Evolutionary conservation across 2,797 vertebrate genomes (phyloP), one percentile per base, ranked within the genome.

Genomic region (Craterocephalus amniculus): DNA sequence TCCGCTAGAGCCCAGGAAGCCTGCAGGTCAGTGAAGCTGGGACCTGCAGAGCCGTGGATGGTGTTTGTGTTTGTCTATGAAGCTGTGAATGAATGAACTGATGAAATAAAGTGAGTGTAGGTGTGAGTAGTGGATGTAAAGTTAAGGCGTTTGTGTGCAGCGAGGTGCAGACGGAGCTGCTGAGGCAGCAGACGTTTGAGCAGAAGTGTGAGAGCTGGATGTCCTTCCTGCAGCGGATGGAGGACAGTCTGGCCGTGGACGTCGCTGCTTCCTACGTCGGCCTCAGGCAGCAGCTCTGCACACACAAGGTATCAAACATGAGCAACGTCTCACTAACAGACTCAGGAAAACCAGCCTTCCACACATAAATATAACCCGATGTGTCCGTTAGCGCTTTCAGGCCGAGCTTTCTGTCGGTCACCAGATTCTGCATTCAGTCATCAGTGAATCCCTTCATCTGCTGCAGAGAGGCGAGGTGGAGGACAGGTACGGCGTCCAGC

Each of bases 141-240:
- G 29, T 31, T 31, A 4, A 31, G 1, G 29, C 6, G 2, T 58
- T 27, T 31, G 26, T 31, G n/a, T 34, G 40, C 67, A 98, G 97
- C 71, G 91, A 95, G 78, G 87, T 95, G 70, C 96, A 96, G 84
- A 90, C 85, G 2, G 76, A 79, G 36, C 76, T 84, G 32, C 74
- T 95, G 24, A 92, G 91, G 79, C 89, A 82, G 63, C 93, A 95
- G 79, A 94, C 75, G 56, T 98, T 98, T 66, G 88, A 96, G 89
- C 87, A 91, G 80, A 95, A 94, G 84, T 98, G 95, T 86, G 94
- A 96, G 82, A 94, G 91, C 71, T 98, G 96, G 96, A 93, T 94
- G 83, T 88, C 73, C 0, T 96, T 96, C 81, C 90, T 97, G 60
- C 95, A 97, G 91, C 95, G 89, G 89, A 94, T 95, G 91, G 95